Percentiles rank a stretch among this genome's conserved stretches.
Conservation (phyloP, 2,888 invertebrate genomes). For the Notodonta dromedarius region DNA sequence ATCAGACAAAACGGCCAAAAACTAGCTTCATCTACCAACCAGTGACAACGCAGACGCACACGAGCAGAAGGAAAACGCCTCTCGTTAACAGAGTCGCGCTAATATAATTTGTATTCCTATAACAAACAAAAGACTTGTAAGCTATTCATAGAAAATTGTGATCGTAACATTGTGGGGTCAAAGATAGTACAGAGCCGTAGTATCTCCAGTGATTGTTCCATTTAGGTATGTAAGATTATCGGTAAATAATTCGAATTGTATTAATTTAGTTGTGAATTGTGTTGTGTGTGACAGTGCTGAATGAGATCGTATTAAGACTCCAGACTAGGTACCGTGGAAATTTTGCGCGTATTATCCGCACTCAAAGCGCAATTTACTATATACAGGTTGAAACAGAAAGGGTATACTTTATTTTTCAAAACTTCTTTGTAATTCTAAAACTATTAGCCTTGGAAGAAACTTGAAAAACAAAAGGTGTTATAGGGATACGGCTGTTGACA, state of each 20-base stretch:
- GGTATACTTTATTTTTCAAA: too few relatives aligned
- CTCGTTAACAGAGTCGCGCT: conserved; percentile 82
- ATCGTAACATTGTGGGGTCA: conserved; percentile 54
- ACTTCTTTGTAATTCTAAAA: too few relatives aligned
- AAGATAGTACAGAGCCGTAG: conserved; percentile 44
- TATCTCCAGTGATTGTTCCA: conserved; percentile 57
- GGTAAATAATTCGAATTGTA: conserved; percentile 47
- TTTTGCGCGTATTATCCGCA: too few relatives aligned
- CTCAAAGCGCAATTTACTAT: conserved; percentile 21
- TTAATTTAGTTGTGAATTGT: conserved; percentile 55
- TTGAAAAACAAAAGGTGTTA: too few relatives aligned
- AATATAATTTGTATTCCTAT: conserved; percentile 54
- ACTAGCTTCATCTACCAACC: conserved; percentile 75
- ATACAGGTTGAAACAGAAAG: too few relatives aligned
- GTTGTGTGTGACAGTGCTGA: conserved; percentile 25
- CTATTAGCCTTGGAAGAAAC: too few relatives aligned
- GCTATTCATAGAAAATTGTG: conserved; percentile 53
- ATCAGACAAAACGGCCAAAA: conserved; percentile 78
- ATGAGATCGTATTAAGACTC: conserved; percentile 38
- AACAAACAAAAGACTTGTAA: conserved; percentile 36
- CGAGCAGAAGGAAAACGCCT: conserved; percentile 86
- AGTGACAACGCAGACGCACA: conserved; percentile 72
- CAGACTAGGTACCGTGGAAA: too few relatives aligned
- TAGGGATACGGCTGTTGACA: too few relatives aligned
- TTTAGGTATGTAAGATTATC: conserved; percentile 42